Base-by-base conservation (phyloP, 2,888 invertebrate genomes). In the Pherbina coryleti region DNA sequence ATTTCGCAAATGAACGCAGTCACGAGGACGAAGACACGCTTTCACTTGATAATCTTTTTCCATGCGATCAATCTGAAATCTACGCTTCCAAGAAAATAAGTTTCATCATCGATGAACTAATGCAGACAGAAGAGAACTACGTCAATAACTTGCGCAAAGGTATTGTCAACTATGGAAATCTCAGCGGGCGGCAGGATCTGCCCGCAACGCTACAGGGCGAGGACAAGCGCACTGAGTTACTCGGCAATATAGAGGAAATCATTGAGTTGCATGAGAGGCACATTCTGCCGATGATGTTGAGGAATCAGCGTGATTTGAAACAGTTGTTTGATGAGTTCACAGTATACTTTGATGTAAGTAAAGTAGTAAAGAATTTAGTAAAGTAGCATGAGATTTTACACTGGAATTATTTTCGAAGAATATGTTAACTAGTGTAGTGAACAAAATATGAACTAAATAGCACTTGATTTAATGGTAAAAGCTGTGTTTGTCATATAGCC, bases 171-270 rank as follows among this genome's bases (percentile, higher is more conserved):
- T 90, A 90, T 82, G 86, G 89, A 1, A 74, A 78, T 3, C 80
- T 88, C 22, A 86, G 87, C 64, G 70, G 75, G 14, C 81, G 83
- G 1, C 82, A 84, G 14, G 82, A 87, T 78, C 79, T 89, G 55
- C 90, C 90, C 0, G 85, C 85, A 3, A 76, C 83, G 5, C 78
- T 90, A 4, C 83, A 81, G 5, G 88, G 88, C 9, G 81, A 78
- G 3, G 84, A 84, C 9, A 86, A 85, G 57, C 86, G 86, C 53
- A 83, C 83, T 17, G 78, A 84, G 49, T 94, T 98, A 84, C 96
- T 98, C 88, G 96, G 97, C 49, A 98, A 98, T 89, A 93, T 98
- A 70, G 95, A 96, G 86, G 95, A 96, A 89, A 97, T 98, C 85
- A 94, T 94, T 89, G 94, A 95, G 88, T 96, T 98, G 88, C 98